These are phyloP conservation scores for Ochotona curzoniae DNA, from an alignment of 2,113 vertebrate species.

Conservation along the genomic window DNA sequence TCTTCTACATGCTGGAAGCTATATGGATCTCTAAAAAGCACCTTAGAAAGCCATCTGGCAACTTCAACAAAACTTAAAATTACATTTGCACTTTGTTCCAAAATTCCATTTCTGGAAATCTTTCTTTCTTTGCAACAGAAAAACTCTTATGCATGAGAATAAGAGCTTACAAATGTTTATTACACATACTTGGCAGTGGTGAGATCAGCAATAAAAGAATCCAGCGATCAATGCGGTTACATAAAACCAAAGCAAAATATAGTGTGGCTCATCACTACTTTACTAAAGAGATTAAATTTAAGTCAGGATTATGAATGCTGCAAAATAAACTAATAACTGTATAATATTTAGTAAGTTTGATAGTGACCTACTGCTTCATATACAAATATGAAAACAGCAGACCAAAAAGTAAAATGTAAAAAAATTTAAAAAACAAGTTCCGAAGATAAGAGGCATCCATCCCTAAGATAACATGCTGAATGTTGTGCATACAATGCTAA, in stretches of 20 bases:
- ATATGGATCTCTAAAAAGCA: slow-evolving; percentile 43
- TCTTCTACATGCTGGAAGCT: background rate
- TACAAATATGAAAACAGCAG: background rate
- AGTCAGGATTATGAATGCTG: background rate
- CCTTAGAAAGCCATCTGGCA: slow-evolving; percentile 65
- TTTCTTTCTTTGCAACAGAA: background rate
- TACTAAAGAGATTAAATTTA: background rate
- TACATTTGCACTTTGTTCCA: slow-evolving; percentile 45
- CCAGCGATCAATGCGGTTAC: background rate
- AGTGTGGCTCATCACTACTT: background rate
- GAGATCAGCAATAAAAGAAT: background rate
- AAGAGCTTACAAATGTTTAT: slow-evolving; percentile 25
- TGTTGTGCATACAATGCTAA: background rate
- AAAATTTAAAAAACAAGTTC: background rate
- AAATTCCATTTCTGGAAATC: slow-evolving; percentile 53
- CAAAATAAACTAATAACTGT: background rate
- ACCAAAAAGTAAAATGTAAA: background rate
- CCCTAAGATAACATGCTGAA: background rate
- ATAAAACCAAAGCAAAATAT: background rate
- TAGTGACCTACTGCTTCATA: background rate
- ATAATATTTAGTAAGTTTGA: background rate
- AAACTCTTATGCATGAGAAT: background rate
- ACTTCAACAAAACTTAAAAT: slow-evolving; percentile 61
- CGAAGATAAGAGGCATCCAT: too few relatives aligned
- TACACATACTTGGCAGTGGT: background rate